These are phyloP conservation scores for Macrosoma leucophasiata DNA, from an alignment of 2,888 invertebrate genomes.

Conservation along the genomic window DNA sequence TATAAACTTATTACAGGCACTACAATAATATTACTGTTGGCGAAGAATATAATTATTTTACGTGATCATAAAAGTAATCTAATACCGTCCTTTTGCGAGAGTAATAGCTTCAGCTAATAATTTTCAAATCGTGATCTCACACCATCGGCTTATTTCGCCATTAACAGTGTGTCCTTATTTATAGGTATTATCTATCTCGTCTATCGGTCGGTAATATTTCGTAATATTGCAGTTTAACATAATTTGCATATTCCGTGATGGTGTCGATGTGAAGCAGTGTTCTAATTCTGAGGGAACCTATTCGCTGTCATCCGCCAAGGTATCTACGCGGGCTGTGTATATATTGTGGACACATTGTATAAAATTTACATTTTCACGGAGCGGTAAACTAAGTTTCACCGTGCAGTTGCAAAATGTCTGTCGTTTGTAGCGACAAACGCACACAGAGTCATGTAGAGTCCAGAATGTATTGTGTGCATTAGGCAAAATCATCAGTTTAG, in stretches of 20 bases:
- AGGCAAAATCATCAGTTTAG: too few species aligned
- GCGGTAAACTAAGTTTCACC: too few species aligned
- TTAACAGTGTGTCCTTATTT: constrained; percentile 68
- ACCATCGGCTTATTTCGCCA: constrained; percentile 63
- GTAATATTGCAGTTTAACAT: constrained; percentile 56
- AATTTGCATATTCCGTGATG: constrained; percentile 64
- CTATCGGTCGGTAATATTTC: constrained; percentile 56
- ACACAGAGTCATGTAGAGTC: too few species aligned
- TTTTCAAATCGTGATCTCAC: constrained; percentile 64
- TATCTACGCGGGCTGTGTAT: too few species aligned
- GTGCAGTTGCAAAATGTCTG: too few species aligned
- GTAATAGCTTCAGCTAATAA: constrained; percentile 48
- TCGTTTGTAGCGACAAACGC: too few species aligned
- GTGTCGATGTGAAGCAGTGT: constrained; percentile 39
- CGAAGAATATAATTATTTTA: constrained; percentile 19
- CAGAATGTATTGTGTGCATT: too few species aligned
- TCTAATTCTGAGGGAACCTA: too few species aligned
- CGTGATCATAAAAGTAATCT: constrained; percentile 27
- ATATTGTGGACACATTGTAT: too few species aligned
- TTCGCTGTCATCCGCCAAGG: too few species aligned
- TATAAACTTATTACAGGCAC: constrained; percentile 4
- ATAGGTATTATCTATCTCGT: constrained; percentile 61
- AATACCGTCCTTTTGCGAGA: constrained; percentile 41
- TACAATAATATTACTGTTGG: constrained; percentile 9
- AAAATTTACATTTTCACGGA: too few species aligned